Percentiles rank a stretch among this genome's conserved stretches.
Conservation (phyloP, 2,113 vertebrate genomes). For the Corydoras sp. region DNA sequence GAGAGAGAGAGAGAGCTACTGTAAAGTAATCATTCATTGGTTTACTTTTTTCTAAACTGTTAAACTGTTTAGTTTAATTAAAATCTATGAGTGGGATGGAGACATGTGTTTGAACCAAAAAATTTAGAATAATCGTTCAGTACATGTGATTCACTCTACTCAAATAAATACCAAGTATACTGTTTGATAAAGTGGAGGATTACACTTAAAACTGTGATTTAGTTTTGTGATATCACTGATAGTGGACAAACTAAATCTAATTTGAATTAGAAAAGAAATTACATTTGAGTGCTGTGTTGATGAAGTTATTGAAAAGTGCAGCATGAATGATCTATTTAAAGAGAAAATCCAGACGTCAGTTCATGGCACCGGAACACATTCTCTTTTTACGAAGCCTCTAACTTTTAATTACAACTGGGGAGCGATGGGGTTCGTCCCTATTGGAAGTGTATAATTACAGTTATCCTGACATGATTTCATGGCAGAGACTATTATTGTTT, state of each 20-base stretch:
- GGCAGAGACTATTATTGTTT: constrained; percentile 16
- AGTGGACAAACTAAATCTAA: too few relatives aligned
- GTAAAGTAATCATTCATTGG: neutral
- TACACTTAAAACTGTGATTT: too few relatives aligned
- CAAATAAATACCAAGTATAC: too few relatives aligned
- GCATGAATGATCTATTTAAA: neutral
- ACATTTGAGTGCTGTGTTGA: neutral
- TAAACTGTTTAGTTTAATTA: too few relatives aligned
- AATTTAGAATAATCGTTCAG: too few relatives aligned
- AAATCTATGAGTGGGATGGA: too few relatives aligned
- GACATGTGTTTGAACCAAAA: too few relatives aligned
- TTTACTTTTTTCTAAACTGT: neutral
- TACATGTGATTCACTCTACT: too few relatives aligned
- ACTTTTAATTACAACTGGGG: constrained; percentile 29
- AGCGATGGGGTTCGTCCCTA: constrained; percentile 12
- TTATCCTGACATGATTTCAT: constrained; percentile 22
- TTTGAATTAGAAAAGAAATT: too few relatives aligned
- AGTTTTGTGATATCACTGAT: too few relatives aligned
- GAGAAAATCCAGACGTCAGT: constrained; percentile 5
- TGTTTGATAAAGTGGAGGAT: too few relatives aligned
- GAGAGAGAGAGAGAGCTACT: too few relatives aligned
- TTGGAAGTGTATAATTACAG: constrained; percentile 34
- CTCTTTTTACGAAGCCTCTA: neutral
- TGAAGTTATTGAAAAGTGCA: neutral
- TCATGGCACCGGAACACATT: neutral